Percentiles rank a stretch among this genome's conserved stretches.
These are phyloP conservation scores for Callyntrura sp. DNA, from an alignment of 2,888 invertebrate genomes.

Conservation along the genomic window DNA sequence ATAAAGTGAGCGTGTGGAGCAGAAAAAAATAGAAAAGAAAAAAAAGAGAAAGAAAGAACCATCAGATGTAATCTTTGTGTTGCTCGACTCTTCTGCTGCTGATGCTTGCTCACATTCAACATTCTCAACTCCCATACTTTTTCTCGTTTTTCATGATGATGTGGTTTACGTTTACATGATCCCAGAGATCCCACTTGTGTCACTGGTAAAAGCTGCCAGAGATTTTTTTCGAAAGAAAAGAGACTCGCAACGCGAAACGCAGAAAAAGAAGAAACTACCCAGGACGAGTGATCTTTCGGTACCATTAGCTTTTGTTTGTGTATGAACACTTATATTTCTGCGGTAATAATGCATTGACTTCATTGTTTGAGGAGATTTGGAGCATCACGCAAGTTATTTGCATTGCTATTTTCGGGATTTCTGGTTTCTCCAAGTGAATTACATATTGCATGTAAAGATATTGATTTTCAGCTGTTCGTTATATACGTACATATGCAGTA, in stretches of 20 bases:
- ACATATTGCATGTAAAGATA: too few relatives aligned
- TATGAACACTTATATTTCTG: not conserved
- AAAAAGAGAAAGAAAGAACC: not conserved
- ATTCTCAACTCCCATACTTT: constrained; percentile 53
- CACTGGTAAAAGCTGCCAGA: constrained; percentile 42
- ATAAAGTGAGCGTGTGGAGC: constrained; percentile 12
- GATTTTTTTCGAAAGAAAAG: constrained; percentile 10
- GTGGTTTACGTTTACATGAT: constrained; percentile 69
- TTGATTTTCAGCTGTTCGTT: too few relatives aligned
- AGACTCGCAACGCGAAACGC: not conserved
- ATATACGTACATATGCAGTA: too few relatives aligned
- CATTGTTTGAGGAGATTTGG: not conserved
- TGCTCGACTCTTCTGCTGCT: not conserved
- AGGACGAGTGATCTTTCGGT: constrained; percentile 43
- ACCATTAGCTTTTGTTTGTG: constrained; percentile 46
- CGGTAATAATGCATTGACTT: not conserved
- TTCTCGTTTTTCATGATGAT: constrained; percentile 47
- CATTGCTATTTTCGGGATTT: too few relatives aligned
- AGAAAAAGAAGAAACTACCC: constrained; percentile 8
- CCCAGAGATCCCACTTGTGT: constrained; percentile 49
- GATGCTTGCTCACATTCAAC: not conserved
- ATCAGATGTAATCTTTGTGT: constrained; percentile 59
- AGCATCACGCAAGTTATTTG: not conserved
- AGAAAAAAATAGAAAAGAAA: not conserved
- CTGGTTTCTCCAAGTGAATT: too few relatives aligned